A percentile compares a stretch with the other conserved stretches of the same genome.
Evolutionary conservation across 2,888 invertebrate genomes (phyloP).

Genomic region (Luffia ferchaultella): DNA sequence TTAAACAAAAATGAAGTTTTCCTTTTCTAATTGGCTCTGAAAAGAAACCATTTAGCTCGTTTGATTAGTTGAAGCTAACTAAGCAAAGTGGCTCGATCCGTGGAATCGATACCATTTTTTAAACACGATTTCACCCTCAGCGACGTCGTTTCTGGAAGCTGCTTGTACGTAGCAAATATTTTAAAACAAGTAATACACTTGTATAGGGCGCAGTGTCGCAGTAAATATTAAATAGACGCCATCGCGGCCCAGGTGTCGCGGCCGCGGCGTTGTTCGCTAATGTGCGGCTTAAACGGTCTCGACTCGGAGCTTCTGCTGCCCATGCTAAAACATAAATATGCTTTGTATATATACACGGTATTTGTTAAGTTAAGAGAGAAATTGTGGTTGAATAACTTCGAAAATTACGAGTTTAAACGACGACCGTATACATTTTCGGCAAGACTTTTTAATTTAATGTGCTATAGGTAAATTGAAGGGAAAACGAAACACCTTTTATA

Average conservation of each 20-base stretch:
- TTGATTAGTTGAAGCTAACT: too few relatives aligned
- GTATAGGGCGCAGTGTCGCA: too few relatives aligned
- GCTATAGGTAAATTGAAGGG: too few relatives aligned
- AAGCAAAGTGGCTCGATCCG: too few relatives aligned
- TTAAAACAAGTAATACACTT: too few relatives aligned
- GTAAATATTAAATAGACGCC: slow-evolving; percentile 51
- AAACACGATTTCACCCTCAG: too few relatives aligned
- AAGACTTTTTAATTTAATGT: too few relatives aligned
- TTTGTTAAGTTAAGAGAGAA: neutral
- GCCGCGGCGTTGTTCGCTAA: slow-evolving; percentile 53
- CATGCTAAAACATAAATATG: neutral
- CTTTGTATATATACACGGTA: neutral
- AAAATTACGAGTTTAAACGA: neutral
- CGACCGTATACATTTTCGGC: slow-evolving; percentile 24
- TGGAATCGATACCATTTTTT: too few relatives aligned
- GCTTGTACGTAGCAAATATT: too few relatives aligned
- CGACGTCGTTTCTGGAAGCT: too few relatives aligned
- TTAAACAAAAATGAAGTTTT: neutral
- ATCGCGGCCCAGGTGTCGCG: slow-evolving; percentile 45
- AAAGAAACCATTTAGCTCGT: too few relatives aligned
- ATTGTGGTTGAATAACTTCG: neutral
- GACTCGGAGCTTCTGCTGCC: neutral
- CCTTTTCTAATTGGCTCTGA: neutral
- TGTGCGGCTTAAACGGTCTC: slow-evolving; percentile 52
- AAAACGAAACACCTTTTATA: too few relatives aligned